Base-by-base conservation (phyloP, 2,797 vertebrate species). In the Echeneis naucrates region DNA sequence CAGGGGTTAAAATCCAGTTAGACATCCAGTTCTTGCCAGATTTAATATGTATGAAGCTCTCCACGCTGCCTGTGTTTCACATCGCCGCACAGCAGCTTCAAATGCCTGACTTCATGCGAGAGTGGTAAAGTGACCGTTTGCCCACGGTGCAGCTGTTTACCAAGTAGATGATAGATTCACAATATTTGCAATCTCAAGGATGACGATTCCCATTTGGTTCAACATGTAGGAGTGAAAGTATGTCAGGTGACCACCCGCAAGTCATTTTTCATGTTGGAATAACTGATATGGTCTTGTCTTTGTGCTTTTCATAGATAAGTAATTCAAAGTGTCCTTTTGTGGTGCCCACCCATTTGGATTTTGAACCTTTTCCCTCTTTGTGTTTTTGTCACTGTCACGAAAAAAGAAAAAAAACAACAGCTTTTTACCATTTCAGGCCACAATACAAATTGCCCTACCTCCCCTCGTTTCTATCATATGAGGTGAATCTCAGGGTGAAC, bases 401-500 rank as follows among this genome's bases (percentile, higher is more conserved):
- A 13, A 38, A 21, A 3, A 21, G 12, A n/a, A n/a, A n/a, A n/a
- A n/a, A n/a, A n/a, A n/a, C n/a, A 21, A 27, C 32, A 30, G 12
- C 44, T 33, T 5, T 45, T 42, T 47, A 60, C 55, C 13, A 37
- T 71, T 59, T 68, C 50, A 67, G 24, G 33, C 12, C 44, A 42
- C 1, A 61, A 62, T 62, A 38, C 48, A 26, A 27, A 48, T n/a
- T n/a, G n/a, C n/a, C n/a, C n/a, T n/a, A n/a, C n/a, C n/a, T n/a
- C 45, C 69, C 56, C 53, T 44, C 45, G 12, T 70, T 64, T 62
- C 45, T 59, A 24, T 55, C 35, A 83, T 44, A 26, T 58, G 26
- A 65, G 68, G 54, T 63, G 27, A 73, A 65, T 62, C 68, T 71
- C 38, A 27, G 44, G n/a, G 23, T 33, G 69, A 78, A 84, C 67